These are phyloP conservation scores for Urocolius indicus DNA, from an alignment of 2,113 vertebrate species.

Conservation along the genomic window DNA sequence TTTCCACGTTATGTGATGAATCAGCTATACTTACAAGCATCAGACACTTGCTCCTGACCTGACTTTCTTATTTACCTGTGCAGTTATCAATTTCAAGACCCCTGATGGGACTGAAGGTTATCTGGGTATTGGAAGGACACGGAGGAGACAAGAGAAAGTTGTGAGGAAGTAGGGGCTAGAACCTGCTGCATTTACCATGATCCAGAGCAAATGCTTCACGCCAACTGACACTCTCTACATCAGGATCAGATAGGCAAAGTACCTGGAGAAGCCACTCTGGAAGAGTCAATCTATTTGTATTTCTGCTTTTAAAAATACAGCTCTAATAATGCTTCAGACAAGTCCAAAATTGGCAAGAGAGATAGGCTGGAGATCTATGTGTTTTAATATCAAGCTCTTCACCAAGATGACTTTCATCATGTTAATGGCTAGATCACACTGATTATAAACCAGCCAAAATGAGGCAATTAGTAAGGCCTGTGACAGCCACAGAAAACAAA, in stretches of 20 bases:
- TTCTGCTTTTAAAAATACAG: constrained; percentile 57
- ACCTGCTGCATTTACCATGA: neutral
- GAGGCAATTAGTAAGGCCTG: constrained; percentile 72
- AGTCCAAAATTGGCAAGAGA: constrained; percentile 11
- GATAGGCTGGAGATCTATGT: constrained; percentile 76
- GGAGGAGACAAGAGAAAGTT: neutral
- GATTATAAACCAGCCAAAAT: constrained; percentile 73
- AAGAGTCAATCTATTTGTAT: neutral
- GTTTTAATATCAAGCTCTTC: constrained; percentile 79
- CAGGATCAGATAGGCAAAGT: neutral
- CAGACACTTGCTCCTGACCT: neutral
- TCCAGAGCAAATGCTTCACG: neutral
- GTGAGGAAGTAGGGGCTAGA: neutral
- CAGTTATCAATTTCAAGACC: neutral
- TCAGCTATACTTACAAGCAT: neutral
- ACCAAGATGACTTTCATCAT: constrained; percentile 53
- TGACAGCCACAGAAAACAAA: constrained; percentile 64
- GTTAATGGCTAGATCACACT: constrained; percentile 72
- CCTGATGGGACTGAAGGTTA: neutral
- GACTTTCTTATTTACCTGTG: constrained; percentile 4
- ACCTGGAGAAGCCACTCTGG: neutral
- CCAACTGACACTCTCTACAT: neutral
- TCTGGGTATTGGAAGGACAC: neutral
- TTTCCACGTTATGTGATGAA: neutral
- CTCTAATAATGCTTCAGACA: constrained; percentile 46